Base-by-base conservation (phyloP, 2,113 vertebrate species). In the Spea bombifrons region DNA sequence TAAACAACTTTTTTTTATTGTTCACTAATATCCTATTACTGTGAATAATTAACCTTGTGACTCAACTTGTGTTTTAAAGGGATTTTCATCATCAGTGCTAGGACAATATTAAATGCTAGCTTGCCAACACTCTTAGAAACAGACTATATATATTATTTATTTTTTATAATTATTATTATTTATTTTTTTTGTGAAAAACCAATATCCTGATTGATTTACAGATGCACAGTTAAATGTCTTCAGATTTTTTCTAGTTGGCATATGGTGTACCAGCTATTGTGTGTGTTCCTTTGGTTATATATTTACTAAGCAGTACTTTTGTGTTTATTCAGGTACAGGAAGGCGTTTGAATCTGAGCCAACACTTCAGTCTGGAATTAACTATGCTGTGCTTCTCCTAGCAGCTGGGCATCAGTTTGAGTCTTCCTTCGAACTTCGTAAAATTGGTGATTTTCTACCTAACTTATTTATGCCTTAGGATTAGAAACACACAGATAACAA, bases 341-440 rank as follows among this genome's bases (percentile, higher is more conserved):
- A 91, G 86, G 96, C 96, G 0, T 99, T 99, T 90, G 97, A 97
- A 86, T 98, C 96, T 0, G 97, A 99, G 91, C 97, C 97, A 86
- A 97, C 96, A 0, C 88, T 99, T 78, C 97, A 97, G 85, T 97
- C 97, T n/a, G 97, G 97, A 72, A 98, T 99, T 89, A 97, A 97
- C 91, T 98, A 98, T 53, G 97, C 97, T 0, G 95, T 98, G 50
- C 95, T 99, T 0, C 94, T 99, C 52, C 87, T 99, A 90, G 96
- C 97, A 45, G 93, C 96, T 48, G 97, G 96, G 76, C 95, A 99
- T 84, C 92, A 95, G 89, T 99, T 99, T 84, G 97, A 99, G 86
- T 90, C 94, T n/a, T 99, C 97, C 3, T 97, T 98, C 82, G 97
- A 99, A 86, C 96, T 99, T 52, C 96, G 97, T 75, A 99, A 99